A percentile compares a stretch with the other conserved stretches of the same genome.
These are phyloP conservation scores for Kradibia gibbosae DNA, from an alignment of 1,140 invertebrate genomes.

Conservation along the genomic window DNA sequence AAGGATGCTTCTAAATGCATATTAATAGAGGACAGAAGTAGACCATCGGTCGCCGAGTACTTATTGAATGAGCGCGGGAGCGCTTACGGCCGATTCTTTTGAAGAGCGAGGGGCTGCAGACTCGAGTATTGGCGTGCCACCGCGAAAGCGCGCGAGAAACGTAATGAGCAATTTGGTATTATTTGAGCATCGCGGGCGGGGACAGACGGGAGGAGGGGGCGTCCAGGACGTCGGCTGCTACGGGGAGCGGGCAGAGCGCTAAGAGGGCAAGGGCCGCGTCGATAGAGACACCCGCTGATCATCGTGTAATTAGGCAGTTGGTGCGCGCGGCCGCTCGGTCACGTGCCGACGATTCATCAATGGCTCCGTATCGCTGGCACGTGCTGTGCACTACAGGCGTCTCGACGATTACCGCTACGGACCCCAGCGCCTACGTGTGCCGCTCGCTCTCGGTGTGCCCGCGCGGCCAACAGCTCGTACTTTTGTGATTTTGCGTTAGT, in stretches of 20 bases:
- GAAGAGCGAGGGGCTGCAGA: not conserved
- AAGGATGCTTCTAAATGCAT: too few species aligned
- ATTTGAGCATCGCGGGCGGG: conserved; percentile 38
- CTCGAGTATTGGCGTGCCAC: conserved; percentile 54
- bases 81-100: not conserved
- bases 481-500: conserved; percentile 64
- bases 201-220: not conserved
- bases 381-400: conserved; percentile 64
- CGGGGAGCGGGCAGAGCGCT: conserved; percentile 4
- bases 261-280: conserved; percentile 8
- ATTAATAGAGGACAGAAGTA: too few species aligned
- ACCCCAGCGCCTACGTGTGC: not conserved
- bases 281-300: conserved; percentile 70
- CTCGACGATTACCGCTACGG: conserved; percentile 52
- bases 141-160: conserved; percentile 63
- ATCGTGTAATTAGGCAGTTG: conserved; percentile 71
- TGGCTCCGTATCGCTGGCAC: conserved; percentile 62
- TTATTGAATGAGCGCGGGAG: not conserved
- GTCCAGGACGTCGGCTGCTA: not conserved
- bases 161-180: conserved; percentile 65
- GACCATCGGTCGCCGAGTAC: too few species aligned
- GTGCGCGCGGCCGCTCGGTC: conserved; percentile 62
- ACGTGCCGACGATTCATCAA: conserved; percentile 73
- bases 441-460: not conserved
- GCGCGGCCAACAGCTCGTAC: conserved; percentile 42